Evolutionary conservation across 2,113 vertebrate genomes (phyloP).

Genomic region (Larimichthys polyactis): DNA sequence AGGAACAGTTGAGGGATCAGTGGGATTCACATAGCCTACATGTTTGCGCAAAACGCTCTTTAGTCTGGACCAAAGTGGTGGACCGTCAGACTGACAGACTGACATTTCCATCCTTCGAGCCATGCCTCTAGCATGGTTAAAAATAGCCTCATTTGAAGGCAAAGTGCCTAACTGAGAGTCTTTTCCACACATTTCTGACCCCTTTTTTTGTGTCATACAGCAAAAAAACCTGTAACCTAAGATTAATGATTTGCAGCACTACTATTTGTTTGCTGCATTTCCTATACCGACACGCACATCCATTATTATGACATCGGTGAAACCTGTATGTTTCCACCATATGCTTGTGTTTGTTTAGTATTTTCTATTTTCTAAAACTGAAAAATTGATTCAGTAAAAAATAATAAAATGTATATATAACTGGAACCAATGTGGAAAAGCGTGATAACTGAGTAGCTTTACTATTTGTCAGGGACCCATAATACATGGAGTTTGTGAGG

Average conservation of each 20-base stretch:
- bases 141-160: not conserved
- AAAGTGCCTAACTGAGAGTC: not conserved
- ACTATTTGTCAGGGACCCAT: constrained; percentile 10
- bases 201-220: not conserved
- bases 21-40: not conserved
- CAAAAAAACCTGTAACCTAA: not conserved
- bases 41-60: not conserved
- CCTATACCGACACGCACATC: not conserved
- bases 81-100: not conserved
- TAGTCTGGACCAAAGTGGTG: not conserved
- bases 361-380: constrained; percentile 3
- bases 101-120: not conserved
- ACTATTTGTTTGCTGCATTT: not conserved
- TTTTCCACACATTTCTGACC: not conserved
- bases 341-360: not conserved
- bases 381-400: not conserved
- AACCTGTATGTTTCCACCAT: not conserved
- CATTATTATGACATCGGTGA: not conserved
- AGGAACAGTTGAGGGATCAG: not conserved
- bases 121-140: not conserved
- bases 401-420: not conserved
- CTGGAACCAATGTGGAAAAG: not conserved
- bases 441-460: not conserved
- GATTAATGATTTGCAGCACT: not conserved
- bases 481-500: constrained; percentile 27